Evolutionary conservation across 2,113 vertebrate species (phyloP), one percentile per base, ranked within the genome.

Genomic region (Paralichthys olivaceus): DNA sequence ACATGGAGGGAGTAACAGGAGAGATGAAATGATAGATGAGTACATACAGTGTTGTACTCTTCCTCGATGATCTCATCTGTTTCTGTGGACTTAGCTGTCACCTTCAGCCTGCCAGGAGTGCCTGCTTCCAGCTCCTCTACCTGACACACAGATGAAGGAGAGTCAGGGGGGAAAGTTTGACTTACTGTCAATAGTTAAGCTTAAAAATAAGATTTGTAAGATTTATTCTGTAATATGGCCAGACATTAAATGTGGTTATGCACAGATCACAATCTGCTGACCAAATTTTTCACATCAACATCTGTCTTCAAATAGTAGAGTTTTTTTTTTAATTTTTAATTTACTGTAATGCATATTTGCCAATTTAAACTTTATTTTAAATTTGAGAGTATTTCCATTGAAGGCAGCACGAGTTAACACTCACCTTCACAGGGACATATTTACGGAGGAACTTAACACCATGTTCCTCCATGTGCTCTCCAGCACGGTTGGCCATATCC

Each of bases 401-500:
- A 20, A 45, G 11, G 22, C 25, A 40, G 19, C 23, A 14, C 2
- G 4, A 5, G 1, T 49, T 1, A 22, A 57, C 25, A 37, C 93
- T 93, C 89, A 95, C 97, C 94, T 93, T 94, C 53, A 91, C 28
- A 4, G 98, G 98, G 20, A 97, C 91, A 72, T 94, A 96, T 78
- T 96, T 94, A 70, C 94, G 94, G 82, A 98, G 78, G 93, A 99
- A 98, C 84, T 96, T 98, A 20, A 98, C 86, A 0, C 97, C 96
- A 0, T 97, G 96, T 2, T 90, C 93, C 84, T 97, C 96, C 97
- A 99, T 96, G 90, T 96, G 81, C 11, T 94, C 91, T 1, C 97
- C 97, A 3, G 96, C 90, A 20, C 75, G 96, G 77, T 97, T 94
- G 32, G 98, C 98, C 96, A 99, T 98, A 75, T 99, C 96, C 88